A percentile compares a stretch with the other conserved stretches of the same genome.
Evolutionary conservation across 2,888 invertebrate species (phyloP).

Genomic region (Venusia cambrica): DNA sequence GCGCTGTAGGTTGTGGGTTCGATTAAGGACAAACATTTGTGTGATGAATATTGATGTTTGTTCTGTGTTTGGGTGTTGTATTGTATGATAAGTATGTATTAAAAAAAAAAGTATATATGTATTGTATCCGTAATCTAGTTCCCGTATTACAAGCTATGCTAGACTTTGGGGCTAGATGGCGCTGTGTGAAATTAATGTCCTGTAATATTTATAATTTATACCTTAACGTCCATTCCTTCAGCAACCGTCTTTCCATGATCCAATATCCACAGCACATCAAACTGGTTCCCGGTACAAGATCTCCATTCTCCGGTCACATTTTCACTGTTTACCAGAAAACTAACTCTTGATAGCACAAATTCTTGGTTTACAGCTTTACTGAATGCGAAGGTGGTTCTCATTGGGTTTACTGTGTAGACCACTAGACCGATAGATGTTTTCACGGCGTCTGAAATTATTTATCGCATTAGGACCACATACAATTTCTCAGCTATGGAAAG

Average conservation of each 20-base stretch:
- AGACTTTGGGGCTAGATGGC: too few species aligned
- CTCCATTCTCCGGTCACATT: slow-evolving; percentile 59
- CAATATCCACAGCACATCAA: slow-evolving; percentile 73
- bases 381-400: slow-evolving; percentile 59
- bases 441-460: slow-evolving; percentile 55
- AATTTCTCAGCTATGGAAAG: too few species aligned
- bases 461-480: neutral
- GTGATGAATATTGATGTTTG: too few species aligned
- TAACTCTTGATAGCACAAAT: slow-evolving; percentile 44
- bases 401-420: slow-evolving; percentile 52
- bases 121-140: too few species aligned
- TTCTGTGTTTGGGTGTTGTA: too few species aligned
- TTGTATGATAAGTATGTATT: too few species aligned
- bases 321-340: slow-evolving; percentile 47
- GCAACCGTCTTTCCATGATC: slow-evolving; percentile 44
- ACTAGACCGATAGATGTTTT: slow-evolving; percentile 63
- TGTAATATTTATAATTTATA: slow-evolving; percentile 38
- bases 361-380: slow-evolving; percentile 53
- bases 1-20: too few species aligned
- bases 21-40: too few species aligned
- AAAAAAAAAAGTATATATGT: too few species aligned
- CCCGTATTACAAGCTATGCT: too few species aligned
- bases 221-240: slow-evolving; percentile 52
- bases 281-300: slow-evolving; percentile 58
- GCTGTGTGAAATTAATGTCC: too few species aligned